A percentile compares a stretch with the other conserved stretches of the same genome.
phyloP scores from a whole-genome alignment of 1,140 invertebrate species.

The Drosophila takahashii region DNA sequence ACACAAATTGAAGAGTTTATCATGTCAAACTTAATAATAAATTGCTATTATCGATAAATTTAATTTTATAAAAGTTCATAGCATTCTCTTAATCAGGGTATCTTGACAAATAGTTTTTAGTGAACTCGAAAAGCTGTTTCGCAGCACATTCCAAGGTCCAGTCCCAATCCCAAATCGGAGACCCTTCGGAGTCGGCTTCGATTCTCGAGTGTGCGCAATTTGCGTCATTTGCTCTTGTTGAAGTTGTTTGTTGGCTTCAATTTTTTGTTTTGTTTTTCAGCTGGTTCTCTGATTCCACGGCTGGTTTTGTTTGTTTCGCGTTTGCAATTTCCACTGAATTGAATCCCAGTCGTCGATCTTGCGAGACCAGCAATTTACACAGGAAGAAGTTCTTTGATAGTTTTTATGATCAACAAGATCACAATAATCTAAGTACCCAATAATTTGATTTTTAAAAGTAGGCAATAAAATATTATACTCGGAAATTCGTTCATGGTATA shows the following conservation, averaged over 20 bases:
- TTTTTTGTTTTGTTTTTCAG: slow-evolving; percentile 23
- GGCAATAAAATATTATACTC: too few relatives aligned
- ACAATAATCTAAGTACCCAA: too few relatives aligned
- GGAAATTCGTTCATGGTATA: too few relatives aligned
- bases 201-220: slow-evolving; percentile 46
- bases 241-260: slow-evolving; percentile 26
- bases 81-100: neutral
- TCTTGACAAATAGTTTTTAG: neutral
- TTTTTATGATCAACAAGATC: neutral
- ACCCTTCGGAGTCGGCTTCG: slow-evolving; percentile 24
- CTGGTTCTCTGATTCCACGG: slow-evolving; percentile 15
- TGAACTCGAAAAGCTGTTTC: neutral
- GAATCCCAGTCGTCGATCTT: slow-evolving; percentile 36
- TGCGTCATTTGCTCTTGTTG: slow-evolving; percentile 68
- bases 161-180: slow-evolving; percentile 1
- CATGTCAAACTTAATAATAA: neutral
- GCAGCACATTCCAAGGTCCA: neutral
- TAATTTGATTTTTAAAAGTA: too few relatives aligned
- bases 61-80: neutral
- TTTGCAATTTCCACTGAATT: slow-evolving; percentile 55
- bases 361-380: slow-evolving; percentile 3
- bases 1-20: neutral
- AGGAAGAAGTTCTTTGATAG: neutral
- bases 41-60: neutral
- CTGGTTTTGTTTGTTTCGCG: slow-evolving; percentile 24